These are phyloP conservation scores for Cyclopterus lumpus DNA, from an alignment of 2,797 vertebrate species.

Conservation along the genomic window DNA sequence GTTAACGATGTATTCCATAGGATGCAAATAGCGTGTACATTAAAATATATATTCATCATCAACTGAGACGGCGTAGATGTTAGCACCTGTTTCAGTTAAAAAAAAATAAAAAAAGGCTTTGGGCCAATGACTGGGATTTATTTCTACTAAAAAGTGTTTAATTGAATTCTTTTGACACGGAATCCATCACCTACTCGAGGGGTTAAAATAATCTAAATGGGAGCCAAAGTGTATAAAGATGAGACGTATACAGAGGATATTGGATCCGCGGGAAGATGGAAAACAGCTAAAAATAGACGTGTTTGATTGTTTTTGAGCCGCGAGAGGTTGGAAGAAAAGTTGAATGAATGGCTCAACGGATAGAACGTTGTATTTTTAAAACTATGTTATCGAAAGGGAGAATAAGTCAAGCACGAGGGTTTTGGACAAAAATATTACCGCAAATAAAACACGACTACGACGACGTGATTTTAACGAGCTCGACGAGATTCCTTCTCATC, in stretches of 20 bases:
- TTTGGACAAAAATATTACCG: background rate
- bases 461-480: too few species aligned
- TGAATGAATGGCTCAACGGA: background rate
- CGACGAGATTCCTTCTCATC: background rate
- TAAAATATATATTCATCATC: background rate
- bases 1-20: background rate
- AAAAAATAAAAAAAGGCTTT: background rate
- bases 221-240: background rate
- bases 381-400: background rate
- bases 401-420: background rate
- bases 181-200: background rate
- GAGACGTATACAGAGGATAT: background rate
- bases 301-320: background rate
- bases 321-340: background rate
- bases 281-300: background rate
- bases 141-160: background rate
- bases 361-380: background rate
- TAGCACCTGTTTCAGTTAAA: background rate
- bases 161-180: background rate
- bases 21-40: background rate
- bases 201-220: background rate
- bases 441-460: slow-evolving; percentile 17
- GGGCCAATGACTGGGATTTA: background rate
- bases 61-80: background rate
- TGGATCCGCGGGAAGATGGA: background rate